Evolutionary conservation across 2,888 invertebrate genomes (phyloP), one percentile per base, ranked within the genome.

Genomic region (Anthophora plumipes): DNA sequence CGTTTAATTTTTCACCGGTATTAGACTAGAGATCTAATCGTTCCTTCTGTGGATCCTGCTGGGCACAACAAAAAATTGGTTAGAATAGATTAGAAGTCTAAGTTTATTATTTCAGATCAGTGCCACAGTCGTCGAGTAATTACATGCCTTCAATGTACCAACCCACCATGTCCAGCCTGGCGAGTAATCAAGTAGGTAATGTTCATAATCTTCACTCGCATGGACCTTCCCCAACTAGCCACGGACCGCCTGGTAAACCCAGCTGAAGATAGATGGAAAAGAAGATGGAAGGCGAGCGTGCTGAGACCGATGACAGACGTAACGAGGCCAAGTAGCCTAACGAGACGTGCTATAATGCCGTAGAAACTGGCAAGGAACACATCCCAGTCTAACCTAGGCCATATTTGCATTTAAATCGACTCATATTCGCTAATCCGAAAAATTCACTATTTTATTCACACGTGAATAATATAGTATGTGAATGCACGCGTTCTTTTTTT

Each of bases 101-200:
- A 9, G 4, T 63, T 17, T 41, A 3, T 3, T 46, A 12, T 71
- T 75, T 12, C 74, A 91, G 91, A 83, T 91, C 91, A 63, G 88
- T 90, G 71, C 78, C 91, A 37, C 90, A 91, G 41, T 88, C 91
- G 8, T 91, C 91, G 66, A 89, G 89, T 85, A 91, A 77, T 87
- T 91, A 91, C 74, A 90, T 91, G 87, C 87, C 91, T 8, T 86
- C 91, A 55, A 91, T 91, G 91, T 91, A 91, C 75, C 91, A 91
- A 76, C 90, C 90, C 52, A 83, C 90, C 54, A 90, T 91, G 88
- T 90, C 91, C 75, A 90, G 86, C 82, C 87, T 91, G 74, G 73
- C 90, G 57, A 87, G 87, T 85, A 91, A 89, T 85, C 91, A 91
- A 90, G 90, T 91, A 77, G 88, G 91, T 86, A 89, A 87, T 60